phyloP scores from a whole-genome alignment of 2,797 vertebrate genomes.

The Sibirionetta formosa region DNA sequence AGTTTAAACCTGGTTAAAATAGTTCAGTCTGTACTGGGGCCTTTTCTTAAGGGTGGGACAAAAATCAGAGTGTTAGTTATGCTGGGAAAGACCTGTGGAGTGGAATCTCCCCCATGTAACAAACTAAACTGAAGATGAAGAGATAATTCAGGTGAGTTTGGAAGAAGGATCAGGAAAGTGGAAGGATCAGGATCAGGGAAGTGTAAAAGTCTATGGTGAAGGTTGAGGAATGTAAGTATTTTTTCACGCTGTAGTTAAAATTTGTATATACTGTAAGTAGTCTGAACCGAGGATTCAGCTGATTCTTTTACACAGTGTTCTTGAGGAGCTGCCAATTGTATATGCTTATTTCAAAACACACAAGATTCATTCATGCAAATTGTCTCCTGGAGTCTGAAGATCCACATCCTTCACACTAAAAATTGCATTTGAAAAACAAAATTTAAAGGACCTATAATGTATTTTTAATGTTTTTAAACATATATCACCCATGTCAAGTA shows the following conservation, averaged over 20 bases:
- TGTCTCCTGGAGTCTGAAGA: background rate
- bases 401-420: background rate
- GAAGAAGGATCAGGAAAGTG: background rate
- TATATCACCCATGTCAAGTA: background rate
- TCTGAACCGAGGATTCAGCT: background rate
- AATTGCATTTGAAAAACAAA: background rate
- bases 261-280: background rate
- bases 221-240: background rate
- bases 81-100: background rate
- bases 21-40: rapidly evolving
- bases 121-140: background rate
- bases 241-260: background rate
- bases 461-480: background rate
- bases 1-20: background rate
- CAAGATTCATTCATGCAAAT: background rate
- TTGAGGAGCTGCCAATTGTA: background rate
- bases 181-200: background rate
- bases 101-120: rapidly evolving
- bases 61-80: background rate
- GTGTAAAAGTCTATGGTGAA: background rate
- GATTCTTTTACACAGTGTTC: background rate
- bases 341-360: background rate
- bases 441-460: background rate
- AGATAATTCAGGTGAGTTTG: background rate
- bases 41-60: background rate